These are phyloP conservation scores for Thunnus maccoyii DNA, from an alignment of 2,113 vertebrate species.

Conservation along the genomic window DNA sequence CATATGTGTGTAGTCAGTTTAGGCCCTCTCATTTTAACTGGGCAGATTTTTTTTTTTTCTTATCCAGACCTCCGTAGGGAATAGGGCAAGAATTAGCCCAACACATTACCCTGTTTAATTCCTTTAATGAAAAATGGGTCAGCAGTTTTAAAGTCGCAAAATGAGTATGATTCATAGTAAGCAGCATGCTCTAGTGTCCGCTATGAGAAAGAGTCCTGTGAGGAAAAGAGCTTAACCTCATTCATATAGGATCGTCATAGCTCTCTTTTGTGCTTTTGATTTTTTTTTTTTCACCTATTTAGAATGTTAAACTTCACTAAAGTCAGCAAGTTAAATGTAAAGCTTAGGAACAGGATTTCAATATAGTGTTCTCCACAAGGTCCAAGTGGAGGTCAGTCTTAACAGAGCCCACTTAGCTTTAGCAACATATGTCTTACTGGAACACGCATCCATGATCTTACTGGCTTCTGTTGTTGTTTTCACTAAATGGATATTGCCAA, in stretches of 20 bases:
- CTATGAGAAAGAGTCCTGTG: constrained; percentile 1
- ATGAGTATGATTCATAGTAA: constrained; percentile 15
- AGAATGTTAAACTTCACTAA: background rate
- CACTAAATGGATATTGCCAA: constrained; percentile 31
- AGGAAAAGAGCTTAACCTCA: constrained; percentile 18
- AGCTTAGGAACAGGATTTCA: background rate
- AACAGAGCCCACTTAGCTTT: background rate
- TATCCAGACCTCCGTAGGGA: constrained; percentile 47
- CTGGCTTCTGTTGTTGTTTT: constrained; percentile 31
- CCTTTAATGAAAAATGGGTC: constrained; percentile 58
- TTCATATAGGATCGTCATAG: background rate
- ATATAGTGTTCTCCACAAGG: background rate
- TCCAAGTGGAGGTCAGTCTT: constrained; percentile 16
- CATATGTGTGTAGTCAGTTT: constrained; percentile 51
- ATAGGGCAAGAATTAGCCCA: constrained; percentile 50
- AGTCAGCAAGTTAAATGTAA: background rate
- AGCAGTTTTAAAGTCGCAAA: constrained; percentile 14
- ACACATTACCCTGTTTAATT: constrained; percentile 46
- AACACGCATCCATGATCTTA: constrained; percentile 9
- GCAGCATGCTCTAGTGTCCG: background rate
- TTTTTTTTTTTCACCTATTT: background rate
- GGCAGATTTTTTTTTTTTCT: constrained; percentile 33
- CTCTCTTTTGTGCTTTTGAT: background rate
- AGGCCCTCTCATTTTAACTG: constrained; percentile 38
- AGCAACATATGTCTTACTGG: background rate